Conservation (phyloP, 35 echinoderm and acorn worm species). For the Hemicentrotus pulcherrimus region DNA sequence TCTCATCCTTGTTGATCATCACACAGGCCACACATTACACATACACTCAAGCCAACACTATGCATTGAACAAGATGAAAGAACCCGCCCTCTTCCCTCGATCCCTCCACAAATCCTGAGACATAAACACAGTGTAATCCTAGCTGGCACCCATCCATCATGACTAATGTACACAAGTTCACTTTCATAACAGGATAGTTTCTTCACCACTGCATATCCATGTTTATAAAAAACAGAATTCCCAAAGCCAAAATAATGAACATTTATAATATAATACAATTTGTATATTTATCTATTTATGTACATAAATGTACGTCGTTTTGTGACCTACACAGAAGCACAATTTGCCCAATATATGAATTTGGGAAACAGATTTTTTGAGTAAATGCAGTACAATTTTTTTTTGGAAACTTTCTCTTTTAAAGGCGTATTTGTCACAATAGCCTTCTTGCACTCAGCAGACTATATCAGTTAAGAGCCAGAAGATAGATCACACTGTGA, state of each 20-base stretch:
- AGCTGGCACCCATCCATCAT: background rate
- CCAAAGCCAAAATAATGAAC: background rate
- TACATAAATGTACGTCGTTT: too few species aligned
- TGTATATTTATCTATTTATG: too few species aligned
- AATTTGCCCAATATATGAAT: too few species aligned
- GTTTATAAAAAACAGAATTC: background rate
- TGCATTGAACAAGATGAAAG: background rate
- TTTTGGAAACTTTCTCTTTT: too few species aligned
- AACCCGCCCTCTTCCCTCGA: background rate
- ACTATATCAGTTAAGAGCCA: too few species aligned
- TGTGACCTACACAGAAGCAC: too few species aligned
- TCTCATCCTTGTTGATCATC: background rate
- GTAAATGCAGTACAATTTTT: too few species aligned
- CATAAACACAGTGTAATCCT: background rate
- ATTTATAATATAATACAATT: too few species aligned
- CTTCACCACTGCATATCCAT: background rate
- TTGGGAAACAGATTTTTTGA: too few species aligned
- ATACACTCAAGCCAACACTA: background rate
- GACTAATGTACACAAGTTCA: conserved; percentile 18
- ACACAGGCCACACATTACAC: background rate
- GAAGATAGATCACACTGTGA: too few species aligned
- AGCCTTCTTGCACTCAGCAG: too few species aligned
- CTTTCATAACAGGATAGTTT: background rate
- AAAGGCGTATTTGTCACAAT: too few species aligned
- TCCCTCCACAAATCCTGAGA: background rate